Base-by-base conservation (phyloP, 2,113 vertebrate genomes). In the Dryoscopus gambensis region DNA sequence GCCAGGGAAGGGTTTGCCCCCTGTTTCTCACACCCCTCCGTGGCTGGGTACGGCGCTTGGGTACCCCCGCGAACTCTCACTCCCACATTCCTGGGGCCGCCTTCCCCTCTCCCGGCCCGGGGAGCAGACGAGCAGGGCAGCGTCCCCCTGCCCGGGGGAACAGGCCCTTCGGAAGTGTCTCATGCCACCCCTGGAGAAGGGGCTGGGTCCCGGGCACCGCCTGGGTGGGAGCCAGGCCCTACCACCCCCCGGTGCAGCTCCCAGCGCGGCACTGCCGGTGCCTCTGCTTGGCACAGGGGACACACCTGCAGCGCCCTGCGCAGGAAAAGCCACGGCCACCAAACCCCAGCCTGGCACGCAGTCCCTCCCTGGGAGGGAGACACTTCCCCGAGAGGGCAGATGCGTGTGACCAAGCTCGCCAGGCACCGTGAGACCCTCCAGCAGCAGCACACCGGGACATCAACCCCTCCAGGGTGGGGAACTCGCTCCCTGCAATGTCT, bases 11-110 rank as follows among this genome's bases (percentile, higher is more conserved):
- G 22, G 10, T 18, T 44, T 19, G 3, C 10, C n/a, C 4, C 3
- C 12, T 4, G 17, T 18, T 69, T 14, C 67, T 35, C 42, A 24
- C 11, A 6, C 8, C 21, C 47, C 4, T 1, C 18, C 0, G 0
- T 3, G 59, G 15, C 47, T 62, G n/a, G 57, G 13, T 2, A 7
- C 0, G 0, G 47, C 0, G 0, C 33, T 27, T 12, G 44, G 71
- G 44, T n/a, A 7, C 4, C 24, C 25, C 63, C 27, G 3, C 0
- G 1, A 50, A 57, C 81, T 27, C 78, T 39, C 0, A 0, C 22
- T 69, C 44, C 40, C 20, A 0, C 11, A 0, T 25, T 65, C 77
- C 42, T 46, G 7, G 28, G 28, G n/a, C 50, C 56, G n/a, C 27
- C 59, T 69, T 39, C 15, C 15, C 33, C 19, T 9, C 40, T 77